phyloP scores from a whole-genome alignment of 2,113 vertebrate genomes.

The Picathartes gymnocephalus region DNA sequence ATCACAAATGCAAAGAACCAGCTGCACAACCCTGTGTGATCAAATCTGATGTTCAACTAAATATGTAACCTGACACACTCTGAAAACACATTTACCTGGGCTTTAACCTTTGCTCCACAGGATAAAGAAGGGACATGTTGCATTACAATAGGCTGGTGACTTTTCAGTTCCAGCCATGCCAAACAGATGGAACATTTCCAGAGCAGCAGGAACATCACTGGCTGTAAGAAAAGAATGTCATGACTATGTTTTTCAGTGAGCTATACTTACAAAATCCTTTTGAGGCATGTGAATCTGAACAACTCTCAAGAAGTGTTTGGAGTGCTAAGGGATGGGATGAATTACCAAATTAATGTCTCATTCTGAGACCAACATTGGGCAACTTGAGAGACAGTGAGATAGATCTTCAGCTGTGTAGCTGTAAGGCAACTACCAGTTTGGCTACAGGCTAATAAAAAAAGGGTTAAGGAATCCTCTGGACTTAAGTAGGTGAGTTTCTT shows the following conservation, averaged over 20 bases:
- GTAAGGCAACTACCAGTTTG: not conserved
- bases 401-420: not conserved
- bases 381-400: not conserved
- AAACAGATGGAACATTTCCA: not conserved
- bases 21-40: not conserved
- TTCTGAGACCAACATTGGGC: not conserved
- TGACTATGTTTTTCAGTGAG: not conserved
- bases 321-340: not conserved
- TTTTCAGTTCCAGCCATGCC: not conserved
- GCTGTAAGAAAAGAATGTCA: not conserved
- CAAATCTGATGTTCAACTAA: not conserved
- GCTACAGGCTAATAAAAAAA: not conserved
- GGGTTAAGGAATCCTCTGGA: not conserved
- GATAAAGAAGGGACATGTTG: not conserved
- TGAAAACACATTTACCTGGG: not conserved
- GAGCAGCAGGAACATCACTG: not conserved
- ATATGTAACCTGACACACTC: not conserved
- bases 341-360: not conserved
- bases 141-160: not conserved
- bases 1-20: not conserved
- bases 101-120: not conserved
- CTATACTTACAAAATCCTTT: not conserved
- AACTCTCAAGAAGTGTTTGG: not conserved
- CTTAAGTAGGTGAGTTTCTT: not conserved
- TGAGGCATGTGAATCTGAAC: not conserved